Evolutionary conservation across 2,113 vertebrate species (phyloP).

Genomic region (Microtus montanus): DNA sequence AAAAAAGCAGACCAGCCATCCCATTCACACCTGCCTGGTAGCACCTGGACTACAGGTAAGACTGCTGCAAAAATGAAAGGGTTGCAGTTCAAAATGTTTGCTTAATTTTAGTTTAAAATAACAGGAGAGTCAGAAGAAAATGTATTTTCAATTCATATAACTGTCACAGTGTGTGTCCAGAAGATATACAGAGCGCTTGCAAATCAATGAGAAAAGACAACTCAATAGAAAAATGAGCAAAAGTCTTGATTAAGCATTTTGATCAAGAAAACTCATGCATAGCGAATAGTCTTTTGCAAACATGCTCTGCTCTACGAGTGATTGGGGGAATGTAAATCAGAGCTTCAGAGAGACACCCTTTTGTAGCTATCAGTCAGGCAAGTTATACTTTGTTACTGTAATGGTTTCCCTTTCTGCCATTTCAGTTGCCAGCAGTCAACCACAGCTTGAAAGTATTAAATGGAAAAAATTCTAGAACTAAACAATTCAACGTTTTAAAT

Average conservation of each 20-base stretch:
- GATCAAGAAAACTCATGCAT: slow-evolving; percentile 20
- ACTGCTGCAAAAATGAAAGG: neutral
- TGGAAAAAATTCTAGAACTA: neutral
- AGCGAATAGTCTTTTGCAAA: neutral
- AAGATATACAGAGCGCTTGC: neutral
- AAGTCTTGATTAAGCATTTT: slow-evolving; percentile 26
- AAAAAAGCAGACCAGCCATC: neutral
- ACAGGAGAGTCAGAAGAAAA: slow-evolving; percentile 7
- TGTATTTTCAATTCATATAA: neutral
- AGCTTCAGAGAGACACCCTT: neutral
- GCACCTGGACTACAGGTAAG: neutral
- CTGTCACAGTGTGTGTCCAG: neutral
- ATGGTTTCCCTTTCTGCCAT: neutral
- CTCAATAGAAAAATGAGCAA: slow-evolving; percentile 13
- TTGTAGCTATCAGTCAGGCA: slow-evolving; percentile 2
- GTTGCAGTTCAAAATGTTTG: neutral
- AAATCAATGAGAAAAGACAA: slow-evolving; percentile 22
- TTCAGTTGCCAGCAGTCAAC: neutral
- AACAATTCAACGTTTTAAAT: neutral
- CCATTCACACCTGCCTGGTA: neutral
- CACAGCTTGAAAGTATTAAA: neutral
- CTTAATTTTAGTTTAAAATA: slow-evolving; percentile 49
- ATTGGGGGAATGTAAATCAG: neutral
- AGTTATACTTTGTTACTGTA: neutral
- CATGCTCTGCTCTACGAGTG: neutral